A percentile compares a stretch with the other conserved stretches of the same genome.
Conservation (phyloP, 2,888 invertebrate species). For the Hyposoter dolosus region DNA sequence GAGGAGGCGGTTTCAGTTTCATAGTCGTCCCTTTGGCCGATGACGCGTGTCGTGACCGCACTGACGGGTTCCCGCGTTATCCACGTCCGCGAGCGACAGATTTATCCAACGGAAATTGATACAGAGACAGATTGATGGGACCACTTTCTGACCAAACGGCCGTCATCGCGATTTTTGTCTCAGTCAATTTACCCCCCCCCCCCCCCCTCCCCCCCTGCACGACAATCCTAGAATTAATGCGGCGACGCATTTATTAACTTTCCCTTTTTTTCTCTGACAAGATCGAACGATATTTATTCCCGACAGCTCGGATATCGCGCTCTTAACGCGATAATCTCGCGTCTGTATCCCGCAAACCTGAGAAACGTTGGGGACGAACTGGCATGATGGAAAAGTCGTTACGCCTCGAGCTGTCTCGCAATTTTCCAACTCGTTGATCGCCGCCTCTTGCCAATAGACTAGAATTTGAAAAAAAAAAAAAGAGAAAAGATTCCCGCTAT, state of each 20-base stretch:
- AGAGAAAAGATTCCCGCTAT: background rate
- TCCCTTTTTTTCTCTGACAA: background rate
- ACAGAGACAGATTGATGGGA: background rate
- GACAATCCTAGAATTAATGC: background rate
- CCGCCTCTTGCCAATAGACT: background rate
- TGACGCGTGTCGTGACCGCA: background rate
- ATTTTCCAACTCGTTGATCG: constrained; percentile 8
- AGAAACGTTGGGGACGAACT: background rate
- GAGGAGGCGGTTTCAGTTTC: background rate
- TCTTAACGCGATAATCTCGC: constrained; percentile 11
- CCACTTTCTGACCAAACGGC: background rate
- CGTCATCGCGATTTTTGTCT: background rate
- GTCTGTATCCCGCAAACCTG: background rate
- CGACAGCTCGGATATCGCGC: background rate
- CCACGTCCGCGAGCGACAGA: no score
- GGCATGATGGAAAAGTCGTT: background rate
- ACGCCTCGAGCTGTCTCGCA: background rate
- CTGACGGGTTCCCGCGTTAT: background rate
- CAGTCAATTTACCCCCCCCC: background rate
- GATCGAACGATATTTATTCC: background rate
- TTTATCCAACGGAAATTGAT: background rate
- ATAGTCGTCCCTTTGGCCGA: background rate
- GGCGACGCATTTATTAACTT: background rate
- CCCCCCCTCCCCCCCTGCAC: no score
- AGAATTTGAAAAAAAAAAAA: background rate